Evolutionary conservation across 2,888 invertebrate species (phyloP).

Genomic region (Limnephilus marmoratus): DNA sequence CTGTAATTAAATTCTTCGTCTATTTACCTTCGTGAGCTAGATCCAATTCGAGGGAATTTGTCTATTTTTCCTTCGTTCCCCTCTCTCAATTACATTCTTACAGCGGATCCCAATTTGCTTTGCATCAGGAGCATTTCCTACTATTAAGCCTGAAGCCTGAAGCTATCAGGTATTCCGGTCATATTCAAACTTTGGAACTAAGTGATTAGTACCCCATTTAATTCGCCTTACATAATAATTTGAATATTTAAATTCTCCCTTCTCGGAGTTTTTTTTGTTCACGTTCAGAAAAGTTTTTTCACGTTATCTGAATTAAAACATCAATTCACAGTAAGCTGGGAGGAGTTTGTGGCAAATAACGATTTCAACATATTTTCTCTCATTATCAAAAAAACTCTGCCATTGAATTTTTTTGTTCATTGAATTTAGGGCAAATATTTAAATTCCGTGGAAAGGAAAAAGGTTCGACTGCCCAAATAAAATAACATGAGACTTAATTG

Average conservation of each 20-base stretch:
- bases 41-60: background rate
- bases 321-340: background rate
- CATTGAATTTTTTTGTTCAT: background rate
- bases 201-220: slow-evolving; percentile 15
- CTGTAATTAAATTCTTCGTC: slow-evolving; percentile 38
- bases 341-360: background rate
- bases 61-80: background rate
- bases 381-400: background rate
- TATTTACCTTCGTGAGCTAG: slow-evolving; percentile 15
- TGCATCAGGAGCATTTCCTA: background rate
- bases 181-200: slow-evolving; percentile 25
- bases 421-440: background rate
- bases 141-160: background rate
- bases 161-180: slow-evolving; percentile 21
- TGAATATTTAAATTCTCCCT: background rate
- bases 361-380: background rate
- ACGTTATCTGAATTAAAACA: background rate
- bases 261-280: background rate
- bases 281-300: background rate
- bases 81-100: slow-evolving; percentile 8
- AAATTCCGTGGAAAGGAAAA: background rate
- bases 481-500: background rate
- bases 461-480: background rate
- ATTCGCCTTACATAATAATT: slow-evolving; percentile 20
- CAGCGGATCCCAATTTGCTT: background rate